phyloP scores from a whole-genome alignment of 2,113 vertebrate species.

The Cyprinodon tularosa region DNA sequence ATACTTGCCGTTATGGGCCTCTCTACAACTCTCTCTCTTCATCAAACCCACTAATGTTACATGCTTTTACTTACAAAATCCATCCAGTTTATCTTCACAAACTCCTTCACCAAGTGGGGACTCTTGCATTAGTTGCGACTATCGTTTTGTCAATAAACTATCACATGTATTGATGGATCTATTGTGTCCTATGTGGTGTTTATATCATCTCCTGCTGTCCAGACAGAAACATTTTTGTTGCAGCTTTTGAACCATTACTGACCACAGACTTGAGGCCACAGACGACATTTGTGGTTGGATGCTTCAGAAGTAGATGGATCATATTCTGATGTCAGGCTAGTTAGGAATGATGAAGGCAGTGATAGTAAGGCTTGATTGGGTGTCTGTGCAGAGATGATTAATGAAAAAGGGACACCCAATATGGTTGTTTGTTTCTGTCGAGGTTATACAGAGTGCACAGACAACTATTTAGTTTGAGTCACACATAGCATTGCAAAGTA shows the following conservation, averaged over 20 bases:
- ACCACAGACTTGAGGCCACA: constrained; percentile 57
- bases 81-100: constrained; percentile 75
- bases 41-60: neutral
- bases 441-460: too few species aligned
- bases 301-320: constrained; percentile 63
- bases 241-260: constrained; percentile 49
- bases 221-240: constrained; percentile 23
- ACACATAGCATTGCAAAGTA: too few species aligned
- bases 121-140: constrained; percentile 38
- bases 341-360: constrained; percentile 12
- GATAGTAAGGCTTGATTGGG: constrained; percentile 18
- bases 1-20: neutral
- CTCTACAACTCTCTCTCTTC: constrained; percentile 51
- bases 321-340: constrained; percentile 24
- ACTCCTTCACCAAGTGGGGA: neutral
- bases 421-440: neutral
- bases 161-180: constrained; percentile 70
- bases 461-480: too few species aligned
- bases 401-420: constrained; percentile 6
- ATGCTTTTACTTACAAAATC: constrained; percentile 15
- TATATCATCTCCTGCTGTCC: constrained; percentile 49
- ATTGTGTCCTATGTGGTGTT: constrained; percentile 54
- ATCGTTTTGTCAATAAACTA: constrained; percentile 67
- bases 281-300: constrained; percentile 63
- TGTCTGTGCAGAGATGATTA: neutral